These are phyloP conservation scores for Atopsyche davidsoni DNA, from an alignment of 1,140 invertebrate genomes.

Conservation along the genomic window DNA sequence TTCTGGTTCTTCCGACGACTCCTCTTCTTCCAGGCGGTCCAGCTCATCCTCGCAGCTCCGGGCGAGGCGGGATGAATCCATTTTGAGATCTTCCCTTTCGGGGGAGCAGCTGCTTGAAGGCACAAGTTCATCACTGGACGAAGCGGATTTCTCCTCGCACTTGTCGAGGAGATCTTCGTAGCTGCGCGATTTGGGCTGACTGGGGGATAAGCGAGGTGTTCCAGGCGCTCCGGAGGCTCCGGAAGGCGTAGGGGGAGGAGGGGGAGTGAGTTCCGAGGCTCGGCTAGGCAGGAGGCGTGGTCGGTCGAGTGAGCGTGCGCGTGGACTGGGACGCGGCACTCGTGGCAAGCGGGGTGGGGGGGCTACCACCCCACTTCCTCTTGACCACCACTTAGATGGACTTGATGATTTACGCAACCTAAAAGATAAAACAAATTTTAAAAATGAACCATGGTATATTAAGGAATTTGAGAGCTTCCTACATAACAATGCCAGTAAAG, in stretches of 20 bases:
- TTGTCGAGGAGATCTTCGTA: constrained; percentile 58
- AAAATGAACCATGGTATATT: no score
- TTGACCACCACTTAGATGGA: constrained; percentile 44
- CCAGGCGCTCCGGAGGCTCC: no score
- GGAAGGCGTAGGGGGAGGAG: background rate
- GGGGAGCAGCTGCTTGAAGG: constrained; percentile 34
- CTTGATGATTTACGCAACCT: constrained; percentile 60
- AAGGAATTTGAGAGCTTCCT: no score
- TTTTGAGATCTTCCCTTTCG: constrained; percentile 28
- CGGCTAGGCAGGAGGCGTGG: constrained; percentile 24
- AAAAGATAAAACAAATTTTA: constrained; percentile 32
- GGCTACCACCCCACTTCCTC: constrained; percentile 47
- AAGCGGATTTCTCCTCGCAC: constrained; percentile 23
- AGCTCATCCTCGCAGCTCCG: constrained; percentile 39
- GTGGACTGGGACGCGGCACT: constrained; percentile 29
- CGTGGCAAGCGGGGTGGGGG: constrained; percentile 34
- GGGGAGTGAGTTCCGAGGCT: background rate
- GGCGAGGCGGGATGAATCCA: constrained; percentile 33
- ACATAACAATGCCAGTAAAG: no score
- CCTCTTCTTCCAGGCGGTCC: constrained; percentile 35
- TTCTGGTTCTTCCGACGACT: constrained; percentile 32
- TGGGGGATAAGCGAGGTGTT: constrained; percentile 27
- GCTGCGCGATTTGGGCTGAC: constrained; percentile 56
- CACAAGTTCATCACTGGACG: constrained; percentile 28
- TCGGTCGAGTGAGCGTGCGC: constrained; percentile 28